These are phyloP conservation scores for Serrognathus titanus DNA, from an alignment of 2,888 invertebrate genomes.

Conservation along the genomic window DNA sequence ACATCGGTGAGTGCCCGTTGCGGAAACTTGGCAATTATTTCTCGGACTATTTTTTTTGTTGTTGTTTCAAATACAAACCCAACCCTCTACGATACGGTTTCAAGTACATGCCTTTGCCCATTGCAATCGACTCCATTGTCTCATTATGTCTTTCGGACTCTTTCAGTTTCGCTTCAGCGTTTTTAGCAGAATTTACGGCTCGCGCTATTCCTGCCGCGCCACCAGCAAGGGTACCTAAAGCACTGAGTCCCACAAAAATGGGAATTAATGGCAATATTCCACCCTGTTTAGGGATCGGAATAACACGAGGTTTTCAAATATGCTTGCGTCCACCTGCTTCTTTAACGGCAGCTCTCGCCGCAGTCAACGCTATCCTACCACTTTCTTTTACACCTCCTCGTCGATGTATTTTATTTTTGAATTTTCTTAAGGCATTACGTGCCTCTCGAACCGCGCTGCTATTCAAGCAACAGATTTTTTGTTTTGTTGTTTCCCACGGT, in stretches of 20 bases:
- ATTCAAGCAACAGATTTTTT: not conserved
- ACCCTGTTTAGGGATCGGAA: constrained; percentile 37
- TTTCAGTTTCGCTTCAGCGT: constrained; percentile 23
- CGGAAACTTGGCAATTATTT: constrained; percentile 24
- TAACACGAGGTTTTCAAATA: constrained; percentile 28
- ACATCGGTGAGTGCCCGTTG: constrained; percentile 24
- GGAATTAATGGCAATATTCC: constrained; percentile 30
- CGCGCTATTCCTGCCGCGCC: constrained; percentile 27
- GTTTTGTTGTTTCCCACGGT: constrained; percentile 1
- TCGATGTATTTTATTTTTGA: not conserved
- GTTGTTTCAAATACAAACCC: constrained; percentile 18
- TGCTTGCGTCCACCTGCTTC: constrained; percentile 6
- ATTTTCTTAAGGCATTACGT: not conserved
- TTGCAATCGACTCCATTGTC: constrained; percentile 29
- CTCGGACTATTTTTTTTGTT: constrained; percentile 10
- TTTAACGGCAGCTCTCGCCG: constrained; percentile 13
- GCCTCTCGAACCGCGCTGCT: not conserved
- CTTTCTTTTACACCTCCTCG: constrained; percentile 11
- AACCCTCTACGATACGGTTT: constrained; percentile 24
- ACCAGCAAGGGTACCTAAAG: constrained; percentile 24
- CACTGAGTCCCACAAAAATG: constrained; percentile 28
- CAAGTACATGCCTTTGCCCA: constrained; percentile 23
- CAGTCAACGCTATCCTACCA: constrained; percentile 20
- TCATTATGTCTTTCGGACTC: constrained; percentile 32
- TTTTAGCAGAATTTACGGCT: constrained; percentile 28